Percentiles rank a stretch among this genome's conserved stretches.
phyloP scores from a whole-genome alignment of 2,888 invertebrate species.

The Bombylius discolor region DNA sequence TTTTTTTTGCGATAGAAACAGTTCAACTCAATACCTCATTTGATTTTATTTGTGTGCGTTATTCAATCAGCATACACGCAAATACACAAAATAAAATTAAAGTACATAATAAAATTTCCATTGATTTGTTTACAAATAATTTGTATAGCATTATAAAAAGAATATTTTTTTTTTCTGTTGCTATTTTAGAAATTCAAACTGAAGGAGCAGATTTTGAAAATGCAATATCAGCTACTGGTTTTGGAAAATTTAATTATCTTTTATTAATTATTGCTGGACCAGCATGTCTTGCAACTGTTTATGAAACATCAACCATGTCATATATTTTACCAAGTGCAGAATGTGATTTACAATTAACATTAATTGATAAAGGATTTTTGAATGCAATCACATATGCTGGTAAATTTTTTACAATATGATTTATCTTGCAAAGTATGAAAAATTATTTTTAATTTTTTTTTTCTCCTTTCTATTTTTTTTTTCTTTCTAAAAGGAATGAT shows the following conservation, averaged over 20 bases:
- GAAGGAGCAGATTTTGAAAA: slow-evolving; percentile 52
- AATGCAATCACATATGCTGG: slow-evolving; percentile 61
- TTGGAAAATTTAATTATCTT: slow-evolving; percentile 54
- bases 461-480: too few relatives aligned
- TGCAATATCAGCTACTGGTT: slow-evolving; percentile 55
- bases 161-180: background rate
- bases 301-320: slow-evolving; percentile 58
- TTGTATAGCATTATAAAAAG: too few relatives aligned
- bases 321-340: slow-evolving; percentile 63
- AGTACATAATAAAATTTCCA: too few relatives aligned
- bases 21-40: too few relatives aligned
- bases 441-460: background rate
- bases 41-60: too few relatives aligned
- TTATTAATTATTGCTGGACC: slow-evolving; percentile 48
- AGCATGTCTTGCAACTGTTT: slow-evolving; percentile 52
- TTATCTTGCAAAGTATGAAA: background rate
- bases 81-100: too few relatives aligned
- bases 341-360: slow-evolving; percentile 54
- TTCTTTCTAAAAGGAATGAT: slow-evolving; percentile 51
- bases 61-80: too few relatives aligned
- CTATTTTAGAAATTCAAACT: slow-evolving; percentile 3
- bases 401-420: slow-evolving; percentile 22
- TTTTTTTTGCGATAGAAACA: too few relatives aligned
- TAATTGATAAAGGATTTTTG: slow-evolving; percentile 56
- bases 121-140: too few relatives aligned